phyloP scores from a whole-genome alignment of 2,888 invertebrate genomes.

The Hipparchia semele region DNA sequence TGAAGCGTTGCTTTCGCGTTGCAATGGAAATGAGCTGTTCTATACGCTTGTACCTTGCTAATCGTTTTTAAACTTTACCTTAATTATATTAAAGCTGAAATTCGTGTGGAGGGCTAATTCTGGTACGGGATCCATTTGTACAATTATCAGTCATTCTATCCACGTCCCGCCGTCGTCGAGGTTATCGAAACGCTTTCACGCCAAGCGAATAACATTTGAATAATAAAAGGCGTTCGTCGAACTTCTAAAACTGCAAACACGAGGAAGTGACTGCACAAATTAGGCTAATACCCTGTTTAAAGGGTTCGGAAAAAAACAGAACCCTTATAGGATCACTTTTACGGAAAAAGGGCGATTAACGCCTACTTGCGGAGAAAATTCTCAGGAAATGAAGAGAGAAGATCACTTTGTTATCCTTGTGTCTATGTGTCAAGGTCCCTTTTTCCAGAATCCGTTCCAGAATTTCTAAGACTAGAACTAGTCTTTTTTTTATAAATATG shows the following conservation, averaged over 20 bases:
- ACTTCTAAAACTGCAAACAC: conserved; percentile 71
- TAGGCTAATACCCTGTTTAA: neutral
- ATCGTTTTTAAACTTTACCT: conserved; percentile 8
- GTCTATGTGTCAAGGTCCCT: too few relatives aligned
- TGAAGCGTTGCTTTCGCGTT: conserved; percentile 55
- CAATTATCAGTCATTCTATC: conserved; percentile 63
- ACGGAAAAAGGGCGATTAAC: too few relatives aligned
- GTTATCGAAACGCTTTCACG: conserved; percentile 78
- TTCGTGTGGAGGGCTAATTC: conserved; percentile 39
- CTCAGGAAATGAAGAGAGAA: too few relatives aligned
- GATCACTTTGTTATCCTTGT: too few relatives aligned
- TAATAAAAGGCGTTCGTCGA: conserved; percentile 73
- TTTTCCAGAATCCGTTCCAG: too few relatives aligned
- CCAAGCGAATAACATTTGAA: conserved; percentile 77
- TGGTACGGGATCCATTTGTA: conserved; percentile 52
- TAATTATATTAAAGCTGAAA: conserved; percentile 45
- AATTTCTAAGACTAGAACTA: too few relatives aligned
- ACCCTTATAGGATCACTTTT: too few relatives aligned
- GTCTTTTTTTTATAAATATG: too few relatives aligned
- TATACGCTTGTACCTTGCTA: conserved; percentile 43
- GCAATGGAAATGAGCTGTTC: conserved; percentile 57
- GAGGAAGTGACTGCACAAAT: conserved; percentile 42
- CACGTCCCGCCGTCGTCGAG: conserved; percentile 65
- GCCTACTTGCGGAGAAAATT: too few relatives aligned
- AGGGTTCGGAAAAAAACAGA: too few relatives aligned